Evolutionary conservation across 2,888 invertebrate genomes (phyloP).

Genomic region (Cetonia aurata): DNA sequence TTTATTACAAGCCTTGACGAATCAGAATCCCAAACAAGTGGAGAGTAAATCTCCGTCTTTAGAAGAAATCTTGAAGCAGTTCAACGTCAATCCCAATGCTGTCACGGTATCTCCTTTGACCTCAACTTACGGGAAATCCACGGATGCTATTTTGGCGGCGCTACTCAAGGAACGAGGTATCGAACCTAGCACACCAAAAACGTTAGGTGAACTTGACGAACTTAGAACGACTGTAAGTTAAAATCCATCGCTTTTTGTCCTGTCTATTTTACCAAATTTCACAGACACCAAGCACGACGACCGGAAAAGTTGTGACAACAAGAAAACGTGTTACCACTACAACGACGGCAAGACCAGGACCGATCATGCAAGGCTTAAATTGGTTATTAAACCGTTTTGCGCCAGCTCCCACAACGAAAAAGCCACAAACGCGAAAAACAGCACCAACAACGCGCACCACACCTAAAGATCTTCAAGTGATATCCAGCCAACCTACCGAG

Average conservation of each 20-base stretch:
- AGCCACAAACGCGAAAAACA: slow-evolving; percentile 46
- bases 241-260: background rate
- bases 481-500: slow-evolving; percentile 60
- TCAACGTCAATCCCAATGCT: slow-evolving; percentile 56
- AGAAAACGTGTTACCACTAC: slow-evolving; percentile 65
- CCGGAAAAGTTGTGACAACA: slow-evolving; percentile 57
- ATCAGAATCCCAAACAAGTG: slow-evolving; percentile 51
- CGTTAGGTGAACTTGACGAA: slow-evolving; percentile 69
- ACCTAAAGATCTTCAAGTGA: slow-evolving; percentile 55
- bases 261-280: slow-evolving; percentile 12
- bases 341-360: slow-evolving; percentile 65
- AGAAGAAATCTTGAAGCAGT: slow-evolving; percentile 61
- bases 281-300: slow-evolving; percentile 53
- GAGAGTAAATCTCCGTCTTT: slow-evolving; percentile 54
- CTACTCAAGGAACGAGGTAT: slow-evolving; percentile 80
- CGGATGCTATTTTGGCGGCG: slow-evolving; percentile 79
- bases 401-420: slow-evolving; percentile 53
- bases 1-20: slow-evolving; percentile 45
- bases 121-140: slow-evolving; percentile 71
- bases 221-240: slow-evolving; percentile 71
- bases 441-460: too few relatives aligned
- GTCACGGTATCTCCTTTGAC: slow-evolving; percentile 55
- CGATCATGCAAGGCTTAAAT: slow-evolving; percentile 63
- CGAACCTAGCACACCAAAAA: slow-evolving; percentile 77
- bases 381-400: slow-evolving; percentile 64